Conservation (phyloP, 2,888 invertebrate genomes). For the Gerris lacustris region DNA sequence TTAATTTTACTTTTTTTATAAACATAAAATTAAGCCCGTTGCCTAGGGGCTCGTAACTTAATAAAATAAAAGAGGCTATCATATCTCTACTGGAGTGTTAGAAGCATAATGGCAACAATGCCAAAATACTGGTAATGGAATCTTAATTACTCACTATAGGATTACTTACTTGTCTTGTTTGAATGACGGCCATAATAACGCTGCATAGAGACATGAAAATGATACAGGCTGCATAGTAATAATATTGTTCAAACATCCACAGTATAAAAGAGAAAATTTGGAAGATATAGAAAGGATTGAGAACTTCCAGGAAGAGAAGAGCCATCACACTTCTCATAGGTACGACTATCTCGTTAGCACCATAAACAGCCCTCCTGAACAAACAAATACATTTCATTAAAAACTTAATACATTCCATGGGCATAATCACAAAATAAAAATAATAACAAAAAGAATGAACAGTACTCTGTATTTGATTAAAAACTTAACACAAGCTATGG, state of each 20-base stretch:
- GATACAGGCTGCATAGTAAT: conserved; percentile 79
- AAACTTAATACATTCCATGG: not conserved
- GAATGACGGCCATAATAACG: conserved; percentile 67
- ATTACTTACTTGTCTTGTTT: conserved; percentile 60
- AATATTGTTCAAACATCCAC: conserved; percentile 82
- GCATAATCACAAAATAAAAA: too few relatives aligned
- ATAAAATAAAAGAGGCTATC: too few relatives aligned
- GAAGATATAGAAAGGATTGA: conserved; percentile 93
- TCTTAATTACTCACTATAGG: too few relatives aligned
- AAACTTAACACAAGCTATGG: too few relatives aligned
- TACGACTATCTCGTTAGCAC: conserved; percentile 70
- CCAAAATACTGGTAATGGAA: too few relatives aligned
- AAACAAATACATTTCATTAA: conserved; percentile 17
- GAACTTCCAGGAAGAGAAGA: conserved; percentile 64
- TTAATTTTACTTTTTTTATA: too few relatives aligned
- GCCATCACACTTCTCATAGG: conserved; percentile 60
- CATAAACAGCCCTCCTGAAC: conserved; percentile 63
- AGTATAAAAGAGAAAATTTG: conserved; percentile 81
- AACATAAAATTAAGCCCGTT: too few relatives aligned
- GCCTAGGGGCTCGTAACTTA: too few relatives aligned
- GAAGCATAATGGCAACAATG: too few relatives aligned
- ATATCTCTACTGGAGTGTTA: too few relatives aligned
- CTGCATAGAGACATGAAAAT: conserved; percentile 72
- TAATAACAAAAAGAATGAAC: too few relatives aligned
- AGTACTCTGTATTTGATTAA: too few relatives aligned